Evolutionary conservation across 30 jellyfish, hydroid and myxozoan species (phyloP).

Genomic region (Hydractinia echinata): DNA sequence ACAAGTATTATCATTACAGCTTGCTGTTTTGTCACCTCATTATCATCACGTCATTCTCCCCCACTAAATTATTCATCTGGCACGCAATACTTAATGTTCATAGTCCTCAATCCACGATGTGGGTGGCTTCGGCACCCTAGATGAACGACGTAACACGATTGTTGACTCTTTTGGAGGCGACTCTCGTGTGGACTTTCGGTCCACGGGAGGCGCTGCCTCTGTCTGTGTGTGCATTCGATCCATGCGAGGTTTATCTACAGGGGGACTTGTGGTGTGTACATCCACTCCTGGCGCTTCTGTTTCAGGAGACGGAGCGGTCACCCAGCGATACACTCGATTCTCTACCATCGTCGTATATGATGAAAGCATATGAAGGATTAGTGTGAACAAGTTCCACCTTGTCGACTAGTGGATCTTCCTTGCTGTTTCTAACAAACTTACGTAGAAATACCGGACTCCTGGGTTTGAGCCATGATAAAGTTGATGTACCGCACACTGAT

Average conservation of each 20-base stretch:
- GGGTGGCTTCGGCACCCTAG: conserved; percentile 16
- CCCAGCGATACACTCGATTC: conserved; percentile 51
- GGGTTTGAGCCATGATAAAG: conserved; percentile 12
- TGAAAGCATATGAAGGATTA: conserved; percentile 61
- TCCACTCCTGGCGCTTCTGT: neutral
- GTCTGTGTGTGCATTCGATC: no score
- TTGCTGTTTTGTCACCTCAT: no score
- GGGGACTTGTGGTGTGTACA: conserved; percentile 2
- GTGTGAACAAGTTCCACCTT: conserved; percentile 37
- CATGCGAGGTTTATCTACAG: conserved; percentile 7
- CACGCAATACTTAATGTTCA: neutral
- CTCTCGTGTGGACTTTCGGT: neutral
- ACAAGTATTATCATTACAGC: no score
- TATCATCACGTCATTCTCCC: no score
- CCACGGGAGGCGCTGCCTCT: neutral
- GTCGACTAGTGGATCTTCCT: conserved; percentile 36
- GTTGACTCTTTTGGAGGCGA: neutral
- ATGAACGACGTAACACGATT: conserved; percentile 1
- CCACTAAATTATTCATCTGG: neutral
- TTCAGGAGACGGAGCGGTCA: conserved; percentile 28
- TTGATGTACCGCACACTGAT: neutral
- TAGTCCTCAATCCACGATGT: neutral
- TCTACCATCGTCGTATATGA: conserved; percentile 68
- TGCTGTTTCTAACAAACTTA: neutral
- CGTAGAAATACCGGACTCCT: conserved; percentile 10